Evolutionary conservation across 2,113 vertebrate genomes (phyloP).

Genomic region (Oriolus oriolus): DNA sequence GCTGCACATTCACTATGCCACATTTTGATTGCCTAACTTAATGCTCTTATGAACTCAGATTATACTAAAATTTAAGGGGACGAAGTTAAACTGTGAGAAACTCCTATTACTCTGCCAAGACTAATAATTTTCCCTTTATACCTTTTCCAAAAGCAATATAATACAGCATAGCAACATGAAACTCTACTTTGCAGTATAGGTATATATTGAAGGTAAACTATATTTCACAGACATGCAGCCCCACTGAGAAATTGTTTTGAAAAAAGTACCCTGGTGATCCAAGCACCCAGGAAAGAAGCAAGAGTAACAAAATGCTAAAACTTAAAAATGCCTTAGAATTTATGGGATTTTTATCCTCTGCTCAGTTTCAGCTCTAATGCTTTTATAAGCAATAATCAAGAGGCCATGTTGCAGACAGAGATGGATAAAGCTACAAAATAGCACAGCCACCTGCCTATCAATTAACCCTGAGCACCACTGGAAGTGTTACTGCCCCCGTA

Average conservation of each 20-base stretch:
- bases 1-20: not conserved
- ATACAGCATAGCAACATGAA: not conserved
- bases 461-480: not conserved
- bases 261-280: not conserved
- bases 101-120: not conserved
- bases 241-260: not conserved
- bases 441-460: not conserved
- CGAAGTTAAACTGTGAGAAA: not conserved
- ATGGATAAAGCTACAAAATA: not conserved
- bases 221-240: not conserved
- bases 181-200: not conserved
- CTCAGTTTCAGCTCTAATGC: not conserved
- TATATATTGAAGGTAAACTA: not conserved
- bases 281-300: not conserved
- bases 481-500: not conserved
- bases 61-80: not conserved
- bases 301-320: not conserved
- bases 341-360: not conserved
- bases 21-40: not conserved
- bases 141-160: not conserved
- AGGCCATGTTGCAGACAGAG: not conserved
- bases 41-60: not conserved
- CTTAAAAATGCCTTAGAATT: not conserved
- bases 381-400: not conserved
- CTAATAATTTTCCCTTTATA: not conserved